A percentile compares a stretch with the other conserved stretches of the same genome.
phyloP scores from a whole-genome alignment of 2,113 vertebrate genomes.

The Urocolius indicus region DNA sequence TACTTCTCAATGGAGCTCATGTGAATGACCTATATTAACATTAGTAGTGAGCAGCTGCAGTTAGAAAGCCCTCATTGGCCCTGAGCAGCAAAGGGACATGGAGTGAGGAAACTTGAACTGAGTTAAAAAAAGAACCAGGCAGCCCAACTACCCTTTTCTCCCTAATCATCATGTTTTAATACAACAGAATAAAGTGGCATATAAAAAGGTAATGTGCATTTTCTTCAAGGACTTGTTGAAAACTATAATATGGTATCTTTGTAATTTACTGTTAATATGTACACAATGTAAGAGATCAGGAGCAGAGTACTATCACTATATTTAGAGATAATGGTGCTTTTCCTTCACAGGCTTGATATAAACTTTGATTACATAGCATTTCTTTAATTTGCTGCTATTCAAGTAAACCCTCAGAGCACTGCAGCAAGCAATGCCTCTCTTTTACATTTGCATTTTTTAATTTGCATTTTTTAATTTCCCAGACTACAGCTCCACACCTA shows the following conservation, averaged over 20 bases:
- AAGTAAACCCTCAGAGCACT: constrained; percentile 78
- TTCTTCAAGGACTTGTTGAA: constrained; percentile 52
- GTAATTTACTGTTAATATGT: constrained; percentile 43
- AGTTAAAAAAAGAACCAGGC: not conserved
- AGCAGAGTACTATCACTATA: constrained; percentile 55
- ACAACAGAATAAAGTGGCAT: constrained; percentile 55
- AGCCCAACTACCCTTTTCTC: constrained; percentile 41
- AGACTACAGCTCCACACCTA: constrained; percentile 76
- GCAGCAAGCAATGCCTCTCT: constrained; percentile 67
- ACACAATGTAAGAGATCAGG: constrained; percentile 52
- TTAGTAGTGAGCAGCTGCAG: not conserved
- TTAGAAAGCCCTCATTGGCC: not conserved
- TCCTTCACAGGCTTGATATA: constrained; percentile 79
- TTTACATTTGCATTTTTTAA: constrained; percentile 80
- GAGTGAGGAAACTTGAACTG: constrained; percentile 10
- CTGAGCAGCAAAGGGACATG: not conserved
- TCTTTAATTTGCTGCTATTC: constrained; percentile 83
- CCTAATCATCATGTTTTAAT: constrained; percentile 74
- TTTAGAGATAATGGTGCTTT: constrained; percentile 76
- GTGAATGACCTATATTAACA: not conserved
- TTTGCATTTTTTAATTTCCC: constrained; percentile 85
- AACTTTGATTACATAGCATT: constrained; percentile 83
- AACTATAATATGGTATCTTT: not conserved
- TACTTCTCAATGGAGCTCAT: not conserved
- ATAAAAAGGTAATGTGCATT: constrained; percentile 33